Evolutionary conservation across 2,113 vertebrate genomes (phyloP), one percentile per base, ranked within the genome.

Genomic region (Tyrannus savana): DNA sequence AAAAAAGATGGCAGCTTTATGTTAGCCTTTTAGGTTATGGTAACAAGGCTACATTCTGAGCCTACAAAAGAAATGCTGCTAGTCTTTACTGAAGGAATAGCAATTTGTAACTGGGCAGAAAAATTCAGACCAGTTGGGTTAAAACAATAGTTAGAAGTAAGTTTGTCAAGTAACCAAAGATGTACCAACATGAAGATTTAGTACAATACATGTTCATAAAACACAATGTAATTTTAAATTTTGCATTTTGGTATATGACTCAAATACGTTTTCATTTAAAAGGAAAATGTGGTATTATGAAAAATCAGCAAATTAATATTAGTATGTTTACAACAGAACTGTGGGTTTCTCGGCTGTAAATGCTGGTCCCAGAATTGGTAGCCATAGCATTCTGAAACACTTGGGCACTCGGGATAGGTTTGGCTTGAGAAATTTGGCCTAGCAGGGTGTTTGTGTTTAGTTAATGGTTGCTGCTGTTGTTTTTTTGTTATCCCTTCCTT

Each of bases 341-440:
- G 37, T 71, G 46, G 8, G 13, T 49, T 30, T 90, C 63, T 84
- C 17, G 76, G 18, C 30, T 72, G 6, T 62, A 75, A 63, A 47
- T 55, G 47, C 16, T 3, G 5, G 10, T 42, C 62, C 19, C 23
- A 60, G 46, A 69, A 30, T 60, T 77, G 39, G 19, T 0, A 0
- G 69, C 42, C 2, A 3, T 64, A 76, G 39, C 49, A 22, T 58
- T 71, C 50, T 80, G 80, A 81, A 87, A 58, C 24, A 7, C 25
- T 37, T 35, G 28, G 25, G 23, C 25, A 16, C 21, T 60, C 46
- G 27, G 27, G 37, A 7, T 19, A 50, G 39, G 14, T 53, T 87
- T 90, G 56, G 3, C 19, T 67, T 81, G 37, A 41, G 39, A 68
- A 79, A 41, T 31, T 64, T 9, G 37, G 31, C 35, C 19, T 73